These are phyloP conservation scores for Hipparchia sbordonii DNA, from an alignment of 2,888 invertebrate species.

Conservation along the genomic window DNA sequence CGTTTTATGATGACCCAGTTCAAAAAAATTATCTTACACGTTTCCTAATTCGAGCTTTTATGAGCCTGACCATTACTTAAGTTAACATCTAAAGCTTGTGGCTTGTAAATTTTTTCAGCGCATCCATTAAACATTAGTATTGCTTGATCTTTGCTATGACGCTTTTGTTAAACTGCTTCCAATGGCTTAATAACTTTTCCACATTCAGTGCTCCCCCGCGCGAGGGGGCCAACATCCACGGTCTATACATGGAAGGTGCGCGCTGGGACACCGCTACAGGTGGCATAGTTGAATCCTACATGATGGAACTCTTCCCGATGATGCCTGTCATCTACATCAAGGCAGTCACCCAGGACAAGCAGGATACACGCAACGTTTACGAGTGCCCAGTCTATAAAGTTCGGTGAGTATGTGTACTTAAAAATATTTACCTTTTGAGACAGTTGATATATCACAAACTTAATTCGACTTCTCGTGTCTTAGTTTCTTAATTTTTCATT, in stretches of 20 bases:
- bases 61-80: too few relatives aligned
- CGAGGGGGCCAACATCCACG: slow-evolving; percentile 95
- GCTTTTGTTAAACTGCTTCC: background rate
- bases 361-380: slow-evolving; percentile 93
- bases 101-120: too few relatives aligned
- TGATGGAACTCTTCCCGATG: slow-evolving; percentile 94
- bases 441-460: too few relatives aligned
- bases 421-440: background rate
- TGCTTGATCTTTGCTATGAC: background rate
- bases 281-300: slow-evolving; percentile 90
- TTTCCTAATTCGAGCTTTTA: too few relatives aligned
- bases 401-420: slow-evolving; percentile 65
- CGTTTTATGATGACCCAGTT: too few relatives aligned
- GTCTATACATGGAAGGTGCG: slow-evolving; percentile 96
- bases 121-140: background rate
- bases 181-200: background rate
- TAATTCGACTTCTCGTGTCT: too few relatives aligned
- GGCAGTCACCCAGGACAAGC: slow-evolving; percentile 94
- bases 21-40: too few relatives aligned
- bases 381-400: slow-evolving; percentile 98
- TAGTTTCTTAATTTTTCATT: background rate
- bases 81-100: too few relatives aligned
- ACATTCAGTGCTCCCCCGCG: slow-evolving; percentile 87
- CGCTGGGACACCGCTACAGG: slow-evolving; percentile 93
- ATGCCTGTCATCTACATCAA: slow-evolving; percentile 96